These are phyloP conservation scores for Stratiolaelaps scimitus DNA, from an alignment of 1,140 invertebrate species.

Conservation along the genomic window DNA sequence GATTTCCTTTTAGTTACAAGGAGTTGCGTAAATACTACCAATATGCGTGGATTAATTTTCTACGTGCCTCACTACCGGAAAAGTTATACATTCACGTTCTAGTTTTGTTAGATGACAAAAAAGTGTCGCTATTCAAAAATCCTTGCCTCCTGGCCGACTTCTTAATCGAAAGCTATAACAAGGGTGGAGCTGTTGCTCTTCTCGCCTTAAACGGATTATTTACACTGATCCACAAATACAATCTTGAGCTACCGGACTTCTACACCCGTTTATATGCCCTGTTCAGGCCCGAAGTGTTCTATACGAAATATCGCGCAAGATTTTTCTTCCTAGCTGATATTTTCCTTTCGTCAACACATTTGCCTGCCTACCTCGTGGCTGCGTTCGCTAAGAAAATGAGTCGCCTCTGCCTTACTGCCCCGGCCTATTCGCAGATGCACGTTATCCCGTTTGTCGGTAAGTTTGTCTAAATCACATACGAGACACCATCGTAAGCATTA, in stretches of 20 bases:
- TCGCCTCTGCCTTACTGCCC: slow-evolving; percentile 63
- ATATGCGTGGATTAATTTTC: slow-evolving; percentile 22
- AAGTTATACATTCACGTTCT: slow-evolving; percentile 61
- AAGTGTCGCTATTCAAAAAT: slow-evolving; percentile 63
- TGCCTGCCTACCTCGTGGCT: slow-evolving; percentile 77
- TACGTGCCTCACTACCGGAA: slow-evolving; percentile 12
- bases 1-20: slow-evolving; percentile 8
- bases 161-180: slow-evolving; percentile 72
- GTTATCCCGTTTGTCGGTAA: slow-evolving; percentile 73
- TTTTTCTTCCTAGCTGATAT: slow-evolving; percentile 70
- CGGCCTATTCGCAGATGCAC: slow-evolving; percentile 60
- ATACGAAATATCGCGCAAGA: slow-evolving; percentile 72
- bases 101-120: slow-evolving; percentile 62
- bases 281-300: slow-evolving; percentile 75
- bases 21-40: slow-evolving; percentile 7
- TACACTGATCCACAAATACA: slow-evolving; percentile 72
- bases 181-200: slow-evolving; percentile 69
- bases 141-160: slow-evolving; percentile 80
- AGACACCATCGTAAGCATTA: slow-evolving; percentile 29
- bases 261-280: slow-evolving; percentile 84
- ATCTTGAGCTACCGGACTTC: slow-evolving; percentile 75
- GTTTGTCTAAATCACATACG: slow-evolving; percentile 42
- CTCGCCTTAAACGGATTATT: slow-evolving; percentile 86
- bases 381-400: slow-evolving; percentile 81
- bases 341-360: slow-evolving; percentile 80